A percentile compares a stretch with the other conserved stretches of the same genome.
Evolutionary conservation across 2,113 vertebrate species (phyloP).

Genomic region (Danionella cerebrum): DNA sequence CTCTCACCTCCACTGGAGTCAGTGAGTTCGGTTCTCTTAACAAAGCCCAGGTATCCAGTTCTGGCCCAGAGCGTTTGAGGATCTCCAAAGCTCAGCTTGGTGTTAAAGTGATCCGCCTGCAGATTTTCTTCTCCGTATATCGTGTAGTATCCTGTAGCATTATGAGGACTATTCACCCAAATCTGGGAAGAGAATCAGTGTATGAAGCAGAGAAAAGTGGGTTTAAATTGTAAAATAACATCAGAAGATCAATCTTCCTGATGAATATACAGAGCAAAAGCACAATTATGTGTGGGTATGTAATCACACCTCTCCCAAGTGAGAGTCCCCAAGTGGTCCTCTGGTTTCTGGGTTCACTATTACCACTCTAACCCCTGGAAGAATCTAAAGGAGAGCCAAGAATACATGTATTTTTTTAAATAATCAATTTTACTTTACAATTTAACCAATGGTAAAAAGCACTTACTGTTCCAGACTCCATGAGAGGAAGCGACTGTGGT

Average conservation of each 20-base stretch:
- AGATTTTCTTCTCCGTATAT: slow-evolving; percentile 94
- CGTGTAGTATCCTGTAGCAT: slow-evolving; percentile 90
- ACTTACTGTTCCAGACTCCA: slow-evolving; percentile 95
- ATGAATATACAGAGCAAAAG: too few relatives aligned
- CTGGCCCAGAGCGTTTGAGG: slow-evolving; percentile 89
- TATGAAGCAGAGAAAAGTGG: background rate
- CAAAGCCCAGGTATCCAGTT: slow-evolving; percentile 91
- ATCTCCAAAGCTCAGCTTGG: slow-evolving; percentile 93
- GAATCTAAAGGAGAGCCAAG: slow-evolving; percentile 64
- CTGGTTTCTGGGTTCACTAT: slow-evolving; percentile 96
- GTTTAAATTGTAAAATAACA: too few relatives aligned
- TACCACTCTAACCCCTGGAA: slow-evolving; percentile 92
- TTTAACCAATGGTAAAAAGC: background rate
- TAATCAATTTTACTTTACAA: background rate
- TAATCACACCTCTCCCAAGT: slow-evolving; percentile 76
- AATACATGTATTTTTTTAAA: background rate
- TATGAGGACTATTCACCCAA: slow-evolving; percentile 93
- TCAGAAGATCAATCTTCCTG: too few relatives aligned
- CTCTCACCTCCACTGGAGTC: slow-evolving; percentile 83
- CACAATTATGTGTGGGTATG: background rate
- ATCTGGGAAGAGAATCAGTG: slow-evolving; percentile 59
- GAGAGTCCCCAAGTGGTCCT: slow-evolving; percentile 93
- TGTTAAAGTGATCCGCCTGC: slow-evolving; percentile 95
- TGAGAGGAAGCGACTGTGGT: slow-evolving; percentile 91
- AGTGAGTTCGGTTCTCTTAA: slow-evolving; percentile 87